Evolutionary conservation across 2,888 invertebrate genomes (phyloP).

Genomic region (Oligia latruncula): DNA sequence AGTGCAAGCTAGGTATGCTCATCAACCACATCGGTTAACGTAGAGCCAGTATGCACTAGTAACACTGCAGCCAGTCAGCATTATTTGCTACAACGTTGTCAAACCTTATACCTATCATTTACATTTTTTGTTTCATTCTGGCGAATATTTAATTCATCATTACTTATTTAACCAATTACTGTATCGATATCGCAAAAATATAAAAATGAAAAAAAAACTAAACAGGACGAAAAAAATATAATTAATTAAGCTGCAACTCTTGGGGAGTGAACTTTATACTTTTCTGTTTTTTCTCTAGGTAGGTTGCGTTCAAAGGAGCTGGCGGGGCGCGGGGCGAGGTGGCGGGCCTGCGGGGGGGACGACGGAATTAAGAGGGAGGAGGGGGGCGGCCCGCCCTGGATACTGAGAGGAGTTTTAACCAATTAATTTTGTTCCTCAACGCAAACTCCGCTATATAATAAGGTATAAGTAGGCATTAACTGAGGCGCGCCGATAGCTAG

Average conservation of each 20-base stretch:
- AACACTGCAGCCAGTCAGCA: neutral
- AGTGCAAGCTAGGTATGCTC: neutral
- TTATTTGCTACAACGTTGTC: neutral
- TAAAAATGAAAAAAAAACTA: slow-evolving; percentile 30
- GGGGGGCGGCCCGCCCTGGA: slow-evolving; percentile 88
- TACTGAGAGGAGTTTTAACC: slow-evolving; percentile 91
- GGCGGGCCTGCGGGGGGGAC: slow-evolving; percentile 76
- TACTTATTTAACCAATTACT: no score
- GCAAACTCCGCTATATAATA: slow-evolving; percentile 91
- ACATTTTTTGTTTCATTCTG: neutral
- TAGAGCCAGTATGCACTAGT: neutral
- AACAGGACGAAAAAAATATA: slow-evolving; percentile 39
- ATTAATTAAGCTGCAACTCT: slow-evolving; percentile 88
- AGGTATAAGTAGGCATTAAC: slow-evolving; percentile 90
- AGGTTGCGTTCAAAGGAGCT: slow-evolving; percentile 90
- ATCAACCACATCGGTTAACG: neutral
- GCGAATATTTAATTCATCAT: neutral
- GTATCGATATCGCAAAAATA: neutral
- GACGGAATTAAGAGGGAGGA: slow-evolving; percentile 87
- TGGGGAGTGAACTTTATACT: slow-evolving; percentile 87
- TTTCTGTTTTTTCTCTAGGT: slow-evolving; percentile 90
- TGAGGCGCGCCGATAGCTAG: slow-evolving; percentile 89
- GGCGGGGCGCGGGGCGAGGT: slow-evolving; percentile 79
- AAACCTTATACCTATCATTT: neutral
- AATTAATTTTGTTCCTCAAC: slow-evolving; percentile 91